Evolutionary conservation across 2,797 vertebrate species (phyloP), one percentile per base, ranked within the genome.

Genomic region (Spatula clypeata): DNA sequence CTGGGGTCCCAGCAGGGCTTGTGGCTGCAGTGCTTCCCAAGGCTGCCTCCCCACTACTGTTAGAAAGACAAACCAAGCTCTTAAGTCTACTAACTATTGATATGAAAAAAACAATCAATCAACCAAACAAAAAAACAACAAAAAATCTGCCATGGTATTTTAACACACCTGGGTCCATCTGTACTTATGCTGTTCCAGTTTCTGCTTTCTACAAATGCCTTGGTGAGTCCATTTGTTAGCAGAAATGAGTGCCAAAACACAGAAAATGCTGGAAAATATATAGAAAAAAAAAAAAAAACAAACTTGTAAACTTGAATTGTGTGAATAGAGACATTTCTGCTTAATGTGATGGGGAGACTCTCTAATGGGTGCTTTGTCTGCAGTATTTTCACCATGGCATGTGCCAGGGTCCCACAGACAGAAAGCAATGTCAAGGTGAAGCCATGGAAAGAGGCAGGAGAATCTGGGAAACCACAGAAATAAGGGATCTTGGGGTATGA

Each of bases 401-500:
- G 2, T 7, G 5, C 40, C 55, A 82, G 24, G 15, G 13, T 73
- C 24, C 51, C 26, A 19, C 27, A 26, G 6, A 60, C 36, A 69
- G 40, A 65, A 23, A 88, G 31, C 20, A 86, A 67, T 55, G 6
- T 23, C 24, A 53, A 69, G 38, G 20, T 21, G 13, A 15, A 70
- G 67, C 57, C 32, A 19, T 1, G 24, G n/a, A 70, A 88, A 66
- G 24, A 67, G 44, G 26, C 29, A 70, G 13, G 21, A 44, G 45
- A 84, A 62, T 49, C 38, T 53, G 10, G 14, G 34, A 86, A 57
- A 47, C 21, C 9, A 57, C 40, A 38, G 15, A 7, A 27, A 19
- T 42, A 42, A 51, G 27, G 31, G 21, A 69, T 31, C 15, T 66
- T 89, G 0, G 0, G 4, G 49, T 80, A 7, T 10, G 62, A 66